phyloP scores from a whole-genome alignment of 2,888 invertebrate genomes.

The Lepidocyrtinus sp. region DNA sequence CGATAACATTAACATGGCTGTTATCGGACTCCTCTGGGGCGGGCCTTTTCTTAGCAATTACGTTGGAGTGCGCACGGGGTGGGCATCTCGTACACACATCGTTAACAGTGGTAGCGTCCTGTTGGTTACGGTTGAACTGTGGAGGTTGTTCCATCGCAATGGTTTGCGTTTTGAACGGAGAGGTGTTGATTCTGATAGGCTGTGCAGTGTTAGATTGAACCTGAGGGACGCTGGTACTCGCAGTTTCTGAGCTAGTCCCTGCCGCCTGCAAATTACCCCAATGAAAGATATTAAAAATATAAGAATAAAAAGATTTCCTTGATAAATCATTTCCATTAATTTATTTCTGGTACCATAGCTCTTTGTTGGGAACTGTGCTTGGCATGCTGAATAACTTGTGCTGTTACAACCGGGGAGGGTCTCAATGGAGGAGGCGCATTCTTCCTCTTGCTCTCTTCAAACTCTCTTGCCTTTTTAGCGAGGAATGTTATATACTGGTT shows the following conservation, averaged over 20 bases:
- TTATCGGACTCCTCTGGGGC: background rate
- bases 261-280: background rate
- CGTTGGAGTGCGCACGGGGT: conserved; percentile 54
- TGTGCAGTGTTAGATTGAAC: conserved; percentile 15
- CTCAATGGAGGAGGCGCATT: no score
- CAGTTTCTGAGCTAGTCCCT: background rate
- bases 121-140: conserved; percentile 21
- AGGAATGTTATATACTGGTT: background rate
- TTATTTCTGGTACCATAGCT: background rate
- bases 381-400: no score
- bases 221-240: background rate
- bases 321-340: background rate
- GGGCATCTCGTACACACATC: no score
- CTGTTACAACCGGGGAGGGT: no score
- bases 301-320: background rate
- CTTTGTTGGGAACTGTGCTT: no score
- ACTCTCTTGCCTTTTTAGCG: background rate
- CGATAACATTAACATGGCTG: conserved; percentile 61
- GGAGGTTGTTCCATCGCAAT: conserved; percentile 58
- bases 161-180: conserved; percentile 61
- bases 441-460: no score
- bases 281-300: background rate
- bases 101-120: background rate
- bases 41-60: conserved; percentile 23
- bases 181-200: conserved; percentile 49